Base-by-base conservation (phyloP, 2,888 invertebrate species). In the Sipha maydis region DNA sequence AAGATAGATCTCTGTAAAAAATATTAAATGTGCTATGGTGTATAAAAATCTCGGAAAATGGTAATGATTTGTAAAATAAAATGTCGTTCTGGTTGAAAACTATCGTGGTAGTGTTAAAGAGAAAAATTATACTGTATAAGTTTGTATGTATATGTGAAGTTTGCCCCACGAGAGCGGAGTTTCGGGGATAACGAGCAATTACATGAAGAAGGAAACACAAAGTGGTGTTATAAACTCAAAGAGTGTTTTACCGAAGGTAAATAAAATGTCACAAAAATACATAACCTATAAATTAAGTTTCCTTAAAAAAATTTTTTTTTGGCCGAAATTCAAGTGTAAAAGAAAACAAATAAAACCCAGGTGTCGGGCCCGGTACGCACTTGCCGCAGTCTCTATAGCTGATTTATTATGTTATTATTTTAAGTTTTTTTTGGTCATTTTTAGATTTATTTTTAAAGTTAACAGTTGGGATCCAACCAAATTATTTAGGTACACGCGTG, bases 211-310 rank as follows among this genome's bases (percentile, higher is more conserved):
- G 77, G 25, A 67, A 77, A 85, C 48, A 69, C 14, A 85, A 84
- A 76, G 41, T 31, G 56, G 21, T 31, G 61, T 41, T 84, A 84
- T 77, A 77, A 77, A 85, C 48, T 31, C 31, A 77, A 67, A 67
- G 48, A 67, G 41, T 17, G 31, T n/a, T 48, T 38, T 38, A 34
- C 25, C 17, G 25, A 0, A 77, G 8, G 25, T 77, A 48, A 48
- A 67, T 85, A 69, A 77, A 77, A 77, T 48, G 77, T 77, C 76
- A 85, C 67, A 34, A 85, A 85, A 85, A 85, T 31, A 69, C 77
- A 9, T 69, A 69, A n/a, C 25, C 61, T 31, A 77, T 77, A 85
- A 77, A 85, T 77, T 67, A 31, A 25, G 76, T 69, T 85, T 85
- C 41, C 34, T 85, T 25, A 28, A 67, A 48, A 48, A 48, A 48